Evolutionary conservation across 2,797 vertebrate genomes (phyloP).

Genomic region (Rhinatrema bivittatum): DNA sequence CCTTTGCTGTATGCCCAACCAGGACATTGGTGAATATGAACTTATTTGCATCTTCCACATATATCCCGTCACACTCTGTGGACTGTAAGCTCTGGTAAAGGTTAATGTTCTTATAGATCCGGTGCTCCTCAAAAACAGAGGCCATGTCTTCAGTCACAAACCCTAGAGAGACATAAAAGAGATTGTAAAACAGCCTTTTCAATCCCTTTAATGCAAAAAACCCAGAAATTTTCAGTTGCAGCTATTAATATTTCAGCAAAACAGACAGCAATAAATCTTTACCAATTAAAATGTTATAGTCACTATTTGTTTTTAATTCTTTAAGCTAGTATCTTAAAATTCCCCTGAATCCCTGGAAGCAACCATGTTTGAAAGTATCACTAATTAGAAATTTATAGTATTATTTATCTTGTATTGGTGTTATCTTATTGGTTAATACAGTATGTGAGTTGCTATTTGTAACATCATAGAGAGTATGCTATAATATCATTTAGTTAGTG

Average conservation of each 20-base stretch:
- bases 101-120: conserved; percentile 55
- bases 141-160: conserved; percentile 55
- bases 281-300: too few species aligned
- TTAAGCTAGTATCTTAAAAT: too few species aligned
- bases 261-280: too few species aligned
- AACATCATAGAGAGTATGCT: too few species aligned
- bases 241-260: neutral
- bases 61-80: conserved; percentile 51
- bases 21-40: conserved; percentile 77
- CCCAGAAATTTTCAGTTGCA: neutral
- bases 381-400: too few species aligned
- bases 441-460: too few species aligned
- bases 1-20: conserved; percentile 59
- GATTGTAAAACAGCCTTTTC: neutral
- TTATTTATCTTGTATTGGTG: too few species aligned
- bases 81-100: conserved; percentile 53
- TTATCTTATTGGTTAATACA: too few species aligned
- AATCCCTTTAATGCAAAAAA: neutral
- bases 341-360: too few species aligned
- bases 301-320: too few species aligned
- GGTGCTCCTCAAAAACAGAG: conserved; percentile 80
- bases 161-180: conserved; percentile 28
- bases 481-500: too few species aligned
- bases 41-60: conserved; percentile 73
- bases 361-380: too few species aligned